A percentile compares a stretch with the other conserved stretches of the same genome.
These are phyloP conservation scores for Tricholaema leucomelas DNA, from an alignment of 2,113 vertebrate genomes.

Conservation along the genomic window DNA sequence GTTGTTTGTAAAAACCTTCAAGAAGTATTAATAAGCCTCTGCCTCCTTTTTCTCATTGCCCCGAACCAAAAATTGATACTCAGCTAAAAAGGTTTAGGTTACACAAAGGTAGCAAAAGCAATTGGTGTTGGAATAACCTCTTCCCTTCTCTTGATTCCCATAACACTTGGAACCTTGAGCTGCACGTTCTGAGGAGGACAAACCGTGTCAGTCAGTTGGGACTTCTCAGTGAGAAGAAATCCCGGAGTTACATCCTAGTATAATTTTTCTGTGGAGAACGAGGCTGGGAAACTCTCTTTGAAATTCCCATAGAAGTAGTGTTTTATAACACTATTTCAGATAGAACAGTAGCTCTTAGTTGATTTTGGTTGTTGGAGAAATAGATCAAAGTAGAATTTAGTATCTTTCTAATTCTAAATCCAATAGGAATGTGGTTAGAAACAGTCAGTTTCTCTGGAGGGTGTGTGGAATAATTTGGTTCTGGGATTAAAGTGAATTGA, in stretches of 20 bases:
- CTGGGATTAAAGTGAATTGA: not conserved
- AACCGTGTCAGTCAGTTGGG: not conserved
- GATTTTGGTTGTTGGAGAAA: not conserved
- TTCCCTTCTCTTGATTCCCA: not conserved
- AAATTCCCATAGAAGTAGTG: not conserved
- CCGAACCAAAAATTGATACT: not conserved
- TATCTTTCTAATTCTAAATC: not conserved
- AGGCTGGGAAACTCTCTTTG: not conserved
- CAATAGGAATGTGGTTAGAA: not conserved
- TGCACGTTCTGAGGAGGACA: not conserved
- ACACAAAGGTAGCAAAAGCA: not conserved
- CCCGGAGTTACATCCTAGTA: not conserved
- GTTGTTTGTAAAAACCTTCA: not conserved
- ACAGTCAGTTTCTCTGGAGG: not conserved
- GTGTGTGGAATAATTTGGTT: not conserved
- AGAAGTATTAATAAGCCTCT: not conserved
- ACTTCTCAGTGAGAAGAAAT: not conserved
- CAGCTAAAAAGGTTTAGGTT: not conserved
- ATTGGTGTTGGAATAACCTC: not conserved
- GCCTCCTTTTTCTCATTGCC: not conserved
- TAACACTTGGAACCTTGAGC: not conserved
- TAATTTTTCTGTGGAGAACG: not conserved
- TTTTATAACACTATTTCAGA: not conserved
- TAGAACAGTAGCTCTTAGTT: not conserved
- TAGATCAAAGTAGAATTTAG: not conserved